These are phyloP conservation scores for Mohoua ochrocephala DNA, from an alignment of 2,113 vertebrate genomes.

Conservation along the genomic window DNA sequence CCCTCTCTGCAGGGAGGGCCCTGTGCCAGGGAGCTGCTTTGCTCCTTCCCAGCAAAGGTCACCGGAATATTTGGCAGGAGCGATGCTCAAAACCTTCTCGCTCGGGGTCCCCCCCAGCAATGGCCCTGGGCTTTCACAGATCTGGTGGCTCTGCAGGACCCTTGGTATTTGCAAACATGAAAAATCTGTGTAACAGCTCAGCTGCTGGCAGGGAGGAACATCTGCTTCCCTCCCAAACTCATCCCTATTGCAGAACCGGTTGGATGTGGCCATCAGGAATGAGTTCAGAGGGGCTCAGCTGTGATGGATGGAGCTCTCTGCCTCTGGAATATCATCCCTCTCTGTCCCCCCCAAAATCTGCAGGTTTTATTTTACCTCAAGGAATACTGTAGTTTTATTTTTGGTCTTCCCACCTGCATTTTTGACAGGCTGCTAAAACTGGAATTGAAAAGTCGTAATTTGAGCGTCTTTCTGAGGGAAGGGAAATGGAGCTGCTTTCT, in stretches of 20 bases:
- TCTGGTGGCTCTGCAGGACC: not conserved
- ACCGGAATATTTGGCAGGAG: not conserved
- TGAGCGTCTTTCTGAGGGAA: not conserved
- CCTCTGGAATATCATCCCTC: not conserved
- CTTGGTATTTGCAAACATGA: not conserved
- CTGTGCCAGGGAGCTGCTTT: not conserved
- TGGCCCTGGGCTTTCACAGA: not conserved
- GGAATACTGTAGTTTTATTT: not conserved
- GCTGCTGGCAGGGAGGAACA: not conserved
- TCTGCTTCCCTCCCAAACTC: not conserved
- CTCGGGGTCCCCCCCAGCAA: not conserved
- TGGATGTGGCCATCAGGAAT: fast-evolving
- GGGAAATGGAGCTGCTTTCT: not conserved
- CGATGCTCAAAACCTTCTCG: not conserved
- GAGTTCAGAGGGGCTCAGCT: not conserved
- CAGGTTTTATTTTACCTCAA: not conserved
- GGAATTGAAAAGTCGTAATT: not conserved
- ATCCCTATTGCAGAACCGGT: not conserved
- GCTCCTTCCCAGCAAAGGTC: slow-evolving; percentile 55
- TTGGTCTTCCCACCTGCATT: not conserved
- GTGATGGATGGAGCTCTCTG: not conserved
- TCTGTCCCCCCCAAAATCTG: fast-evolving
- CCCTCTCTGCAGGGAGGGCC: not conserved
- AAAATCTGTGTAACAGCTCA: not conserved
- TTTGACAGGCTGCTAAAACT: not conserved